Percentiles rank a stretch among this genome's conserved stretches.
Conservation (phyloP, 1,140 invertebrate species). For the Papilio dardanus region DNA sequence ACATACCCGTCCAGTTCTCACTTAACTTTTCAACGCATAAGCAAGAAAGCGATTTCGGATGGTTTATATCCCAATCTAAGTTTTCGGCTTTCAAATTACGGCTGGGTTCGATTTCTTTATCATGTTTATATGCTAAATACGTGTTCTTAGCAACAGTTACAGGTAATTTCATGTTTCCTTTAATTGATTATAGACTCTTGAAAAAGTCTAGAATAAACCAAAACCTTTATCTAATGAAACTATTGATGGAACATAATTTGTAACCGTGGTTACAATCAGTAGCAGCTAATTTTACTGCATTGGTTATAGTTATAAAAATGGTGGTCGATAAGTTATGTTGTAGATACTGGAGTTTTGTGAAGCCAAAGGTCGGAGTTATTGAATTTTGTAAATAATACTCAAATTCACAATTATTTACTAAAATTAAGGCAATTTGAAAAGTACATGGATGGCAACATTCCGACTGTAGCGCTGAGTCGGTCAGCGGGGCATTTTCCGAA, state of each 20-base stretch:
- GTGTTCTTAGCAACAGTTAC: conserved; percentile 62
- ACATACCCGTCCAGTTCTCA: conserved; percentile 73
- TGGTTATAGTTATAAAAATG: neutral
- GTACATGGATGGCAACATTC: neutral
- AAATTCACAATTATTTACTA: neutral
- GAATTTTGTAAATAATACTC: neutral
- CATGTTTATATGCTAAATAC: conserved; percentile 67
- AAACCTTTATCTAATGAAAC: neutral
- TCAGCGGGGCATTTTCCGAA: neutral
- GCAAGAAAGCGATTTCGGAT: conserved; percentile 65
- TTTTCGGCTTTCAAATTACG: conserved; percentile 69
- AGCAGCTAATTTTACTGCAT: neutral
- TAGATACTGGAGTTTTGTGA: neutral
- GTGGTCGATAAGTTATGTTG: neutral
- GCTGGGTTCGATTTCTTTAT: conserved; percentile 50
- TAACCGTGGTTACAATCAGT: conserved; percentile 21
- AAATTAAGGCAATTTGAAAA: neutral
- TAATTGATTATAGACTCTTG: conserved; percentile 16
- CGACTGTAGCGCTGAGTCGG: neutral
- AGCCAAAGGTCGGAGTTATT: neutral
- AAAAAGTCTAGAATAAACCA: neutral
- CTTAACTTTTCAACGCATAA: conserved; percentile 75
- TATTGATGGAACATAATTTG: neutral
- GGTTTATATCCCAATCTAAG: conserved; percentile 70
- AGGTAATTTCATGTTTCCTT: conserved; percentile 60